phyloP scores from a whole-genome alignment of 2,113 vertebrate species.

The Todiramphus saurophagus region DNA sequence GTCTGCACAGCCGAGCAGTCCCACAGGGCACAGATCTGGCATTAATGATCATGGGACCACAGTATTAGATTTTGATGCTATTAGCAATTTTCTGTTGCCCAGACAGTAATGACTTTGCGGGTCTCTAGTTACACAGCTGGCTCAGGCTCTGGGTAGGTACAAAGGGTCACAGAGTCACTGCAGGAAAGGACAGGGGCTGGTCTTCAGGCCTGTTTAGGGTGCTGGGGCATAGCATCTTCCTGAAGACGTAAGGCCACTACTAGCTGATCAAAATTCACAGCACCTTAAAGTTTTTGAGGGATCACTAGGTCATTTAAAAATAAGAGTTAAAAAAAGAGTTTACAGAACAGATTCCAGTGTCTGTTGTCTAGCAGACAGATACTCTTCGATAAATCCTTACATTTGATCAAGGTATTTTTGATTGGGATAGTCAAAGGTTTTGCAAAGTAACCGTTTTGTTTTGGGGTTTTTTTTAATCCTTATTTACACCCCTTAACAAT shows the following conservation, averaged over 20 bases:
- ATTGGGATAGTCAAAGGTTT: not conserved
- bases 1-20: not conserved
- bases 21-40: not conserved
- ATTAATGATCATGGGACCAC: not conserved
- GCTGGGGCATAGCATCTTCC: not conserved
- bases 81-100: not conserved
- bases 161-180: slow-evolving; percentile 17
- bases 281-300: not conserved
- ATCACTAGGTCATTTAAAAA: not conserved
- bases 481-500: not conserved
- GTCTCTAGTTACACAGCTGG: slow-evolving; percentile 6
- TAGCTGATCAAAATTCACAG: not conserved
- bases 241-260: not conserved
- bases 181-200: slow-evolving; percentile 42
- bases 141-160: not conserved
- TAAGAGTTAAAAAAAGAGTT: not conserved
- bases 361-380: not conserved
- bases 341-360: not conserved
- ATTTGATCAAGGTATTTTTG: not conserved
- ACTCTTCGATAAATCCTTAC: not conserved
- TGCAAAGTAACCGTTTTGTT: not conserved
- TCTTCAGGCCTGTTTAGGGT: not conserved
- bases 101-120: slow-evolving; percentile 41
- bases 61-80: not conserved
- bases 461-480: not conserved